Percentiles rank a stretch among this genome's conserved stretches.
Conservation (phyloP, 2,888 invertebrate species). For the Platycheirus albimanus region DNA sequence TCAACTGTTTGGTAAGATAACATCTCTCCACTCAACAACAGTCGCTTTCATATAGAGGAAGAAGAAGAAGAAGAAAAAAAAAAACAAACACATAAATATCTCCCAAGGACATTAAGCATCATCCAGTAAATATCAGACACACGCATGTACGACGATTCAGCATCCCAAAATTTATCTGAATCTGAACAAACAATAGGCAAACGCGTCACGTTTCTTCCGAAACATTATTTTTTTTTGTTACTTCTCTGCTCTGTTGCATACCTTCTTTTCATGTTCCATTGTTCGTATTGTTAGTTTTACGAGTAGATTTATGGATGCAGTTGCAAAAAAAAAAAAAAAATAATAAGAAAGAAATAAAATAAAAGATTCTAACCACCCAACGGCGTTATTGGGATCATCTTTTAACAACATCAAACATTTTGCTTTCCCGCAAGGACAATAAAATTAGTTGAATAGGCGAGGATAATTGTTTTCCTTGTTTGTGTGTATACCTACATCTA, state of each 20-base stretch:
- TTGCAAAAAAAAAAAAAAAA: constrained; percentile 46
- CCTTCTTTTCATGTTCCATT: constrained; percentile 30
- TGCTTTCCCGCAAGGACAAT: constrained; percentile 68
- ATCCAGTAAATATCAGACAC: constrained; percentile 26
- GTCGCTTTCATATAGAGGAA: constrained; percentile 11
- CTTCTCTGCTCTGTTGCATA: constrained; percentile 10
- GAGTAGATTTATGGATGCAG: constrained; percentile 66
- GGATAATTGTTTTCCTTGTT: constrained; percentile 64
- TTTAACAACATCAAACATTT: constrained; percentile 50
- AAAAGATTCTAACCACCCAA: constrained; percentile 46
- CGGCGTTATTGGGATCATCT: constrained; percentile 54
- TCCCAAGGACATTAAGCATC: constrained; percentile 51
- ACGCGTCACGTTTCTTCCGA: constrained; percentile 55
- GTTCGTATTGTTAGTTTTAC: constrained; percentile 62
- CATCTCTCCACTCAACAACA: constrained; percentile 58
- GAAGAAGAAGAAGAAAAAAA: constrained; percentile 13
- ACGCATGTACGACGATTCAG: constrained; percentile 42
- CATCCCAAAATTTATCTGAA: constrained; percentile 19
- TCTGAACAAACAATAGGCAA: constrained; percentile 49
- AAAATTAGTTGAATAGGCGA: constrained; percentile 71
- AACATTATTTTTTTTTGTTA: not conserved
- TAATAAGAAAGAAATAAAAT: too few relatives aligned
- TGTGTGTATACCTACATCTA: constrained; percentile 19
- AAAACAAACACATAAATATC: constrained; percentile 37
- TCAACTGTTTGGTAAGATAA: constrained; percentile 60